Evolutionary conservation across 2,888 invertebrate genomes (phyloP), one percentile per base, ranked within the genome.

Genomic region (Oscheius onirici): DNA sequence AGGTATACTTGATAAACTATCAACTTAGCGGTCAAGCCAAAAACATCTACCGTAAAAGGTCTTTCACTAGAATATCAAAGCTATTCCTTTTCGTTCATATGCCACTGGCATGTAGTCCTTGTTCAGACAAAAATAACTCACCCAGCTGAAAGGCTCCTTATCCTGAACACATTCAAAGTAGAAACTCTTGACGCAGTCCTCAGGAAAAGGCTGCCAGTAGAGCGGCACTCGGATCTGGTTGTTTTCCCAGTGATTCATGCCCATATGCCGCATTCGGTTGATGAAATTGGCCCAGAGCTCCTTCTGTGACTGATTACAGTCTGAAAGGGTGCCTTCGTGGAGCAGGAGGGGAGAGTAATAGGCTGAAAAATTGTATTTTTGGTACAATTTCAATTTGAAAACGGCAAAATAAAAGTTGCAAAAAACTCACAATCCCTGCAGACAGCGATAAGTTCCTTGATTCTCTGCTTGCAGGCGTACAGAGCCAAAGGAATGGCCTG

Each of bases 231-330:
- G 40, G 13, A 58, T 58, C 17, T 40, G 15, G 20, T 58, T 58
- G 17, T 20, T n/a, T 10, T 58, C 58, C 58, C 58, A 58, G 20
- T 40, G 13, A 20, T 17, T 40, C 58, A 58, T 58, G 8, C 58
- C 58, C 34, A 40, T 40, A 40, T 58, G 58, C 15, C 58, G 2
- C 58, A 58, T 58, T 40, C 20, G 1, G 41, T 58, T 58, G 41
- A 58, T 58, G 41, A 58, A 58, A 20, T 34, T 34, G 41, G 17
- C 41, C 58, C 58, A 58, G 1, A 58, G 6, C 8, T 58, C 40
- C 5, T 40, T 40, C 1, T 40, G 15, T n/a, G 15, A 3, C 6
- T 58, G 40, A 11, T 15, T 15, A 3, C 34, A 34, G 2, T 6
- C 40, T 13, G n/a, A 17, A 3, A 58, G 28, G n/a, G 11, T 22